Evolutionary conservation across 1,140 invertebrate species (phyloP).

Genomic region (Temnothorax nylanderi): DNA sequence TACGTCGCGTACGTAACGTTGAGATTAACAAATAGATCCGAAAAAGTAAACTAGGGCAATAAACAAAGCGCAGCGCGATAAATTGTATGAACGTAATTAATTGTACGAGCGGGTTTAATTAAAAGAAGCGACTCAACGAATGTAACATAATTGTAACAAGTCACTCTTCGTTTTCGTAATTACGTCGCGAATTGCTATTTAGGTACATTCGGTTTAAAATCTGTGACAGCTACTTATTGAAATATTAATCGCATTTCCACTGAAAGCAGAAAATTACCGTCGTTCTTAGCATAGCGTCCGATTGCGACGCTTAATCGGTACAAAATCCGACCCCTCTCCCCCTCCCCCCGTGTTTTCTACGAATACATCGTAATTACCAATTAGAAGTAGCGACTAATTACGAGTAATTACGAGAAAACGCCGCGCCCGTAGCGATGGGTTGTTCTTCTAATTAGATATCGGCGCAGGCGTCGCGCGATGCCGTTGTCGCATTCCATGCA

Average conservation of each 20-base stretch:
- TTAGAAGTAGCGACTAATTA: slow-evolving; percentile 67
- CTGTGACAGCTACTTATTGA: not conserved
- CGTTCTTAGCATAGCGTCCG: not conserved
- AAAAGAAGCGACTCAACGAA: not conserved
- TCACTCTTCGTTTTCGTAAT: not conserved
- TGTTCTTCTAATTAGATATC: slow-evolving; percentile 73
- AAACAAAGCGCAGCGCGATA: not conserved
- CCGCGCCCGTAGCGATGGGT: slow-evolving; percentile 29
- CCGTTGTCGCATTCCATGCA: slow-evolving; percentile 40
- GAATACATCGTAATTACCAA: slow-evolving; percentile 63
- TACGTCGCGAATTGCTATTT: not conserved
- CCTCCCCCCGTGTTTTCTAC: slow-evolving; percentile 6
- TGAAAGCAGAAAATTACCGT: slow-evolving; percentile 11
- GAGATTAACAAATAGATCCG: not conserved
- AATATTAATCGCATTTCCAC: slow-evolving; percentile 13
- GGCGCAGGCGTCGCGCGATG: slow-evolving; percentile 35
- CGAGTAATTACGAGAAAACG: slow-evolving; percentile 67
- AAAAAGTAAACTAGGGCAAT: not conserved
- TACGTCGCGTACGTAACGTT: not conserved
- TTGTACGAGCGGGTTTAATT: not conserved
- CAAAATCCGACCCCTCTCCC: not conserved
- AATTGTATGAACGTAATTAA: slow-evolving; percentile 19
- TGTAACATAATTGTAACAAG: not conserved
- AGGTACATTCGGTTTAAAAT: not conserved
- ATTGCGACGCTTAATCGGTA: slow-evolving; percentile 18